phyloP scores from a whole-genome alignment of 2,888 invertebrate genomes.

The Folsomia candida region DNA sequence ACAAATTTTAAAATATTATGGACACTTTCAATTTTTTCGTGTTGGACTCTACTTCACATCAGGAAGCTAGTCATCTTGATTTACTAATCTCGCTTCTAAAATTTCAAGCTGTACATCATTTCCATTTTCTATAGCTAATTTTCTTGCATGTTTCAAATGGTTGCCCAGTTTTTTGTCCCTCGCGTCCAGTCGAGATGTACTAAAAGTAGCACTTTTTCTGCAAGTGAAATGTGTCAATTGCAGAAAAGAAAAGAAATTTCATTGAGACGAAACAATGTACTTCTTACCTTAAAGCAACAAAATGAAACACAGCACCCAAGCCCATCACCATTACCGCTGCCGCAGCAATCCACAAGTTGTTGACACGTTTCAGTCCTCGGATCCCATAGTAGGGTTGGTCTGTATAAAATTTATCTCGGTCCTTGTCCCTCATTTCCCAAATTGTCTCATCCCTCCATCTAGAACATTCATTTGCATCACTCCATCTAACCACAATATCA shows the following conservation, averaged over 20 bases:
- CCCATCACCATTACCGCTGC: slow-evolving; percentile 61
- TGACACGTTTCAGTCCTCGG: slow-evolving; percentile 61
- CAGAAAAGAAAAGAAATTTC: no score
- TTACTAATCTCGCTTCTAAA: slow-evolving; percentile 22
- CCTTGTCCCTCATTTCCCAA: slow-evolving; percentile 55
- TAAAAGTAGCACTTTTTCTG: slow-evolving; percentile 36
- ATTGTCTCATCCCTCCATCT: slow-evolving; percentile 55
- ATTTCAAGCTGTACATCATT: slow-evolving; percentile 35
- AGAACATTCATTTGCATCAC: slow-evolving; percentile 7
- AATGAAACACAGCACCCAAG: slow-evolving; percentile 63
- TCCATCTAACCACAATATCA: background rate
- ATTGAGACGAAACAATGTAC: no score
- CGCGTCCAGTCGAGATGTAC: slow-evolving; percentile 21
- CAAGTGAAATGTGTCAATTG: slow-evolving; percentile 4
- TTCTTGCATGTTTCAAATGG: slow-evolving; percentile 15
- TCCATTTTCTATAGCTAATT: slow-evolving; percentile 36
- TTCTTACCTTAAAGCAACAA: slow-evolving; percentile 64
- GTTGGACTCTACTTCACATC: no score
- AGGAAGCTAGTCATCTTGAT: slow-evolving; percentile 7
- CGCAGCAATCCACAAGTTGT: slow-evolving; percentile 64
- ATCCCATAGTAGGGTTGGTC: slow-evolving; percentile 65
- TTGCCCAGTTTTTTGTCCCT: slow-evolving; percentile 22
- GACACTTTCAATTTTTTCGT: background rate
- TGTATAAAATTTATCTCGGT: slow-evolving; percentile 52
- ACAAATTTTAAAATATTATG: background rate